Evolutionary conservation across 2,113 vertebrate species (phyloP), one percentile per base, ranked within the genome.

Genomic region (Laterallus jamaicensis): DNA sequence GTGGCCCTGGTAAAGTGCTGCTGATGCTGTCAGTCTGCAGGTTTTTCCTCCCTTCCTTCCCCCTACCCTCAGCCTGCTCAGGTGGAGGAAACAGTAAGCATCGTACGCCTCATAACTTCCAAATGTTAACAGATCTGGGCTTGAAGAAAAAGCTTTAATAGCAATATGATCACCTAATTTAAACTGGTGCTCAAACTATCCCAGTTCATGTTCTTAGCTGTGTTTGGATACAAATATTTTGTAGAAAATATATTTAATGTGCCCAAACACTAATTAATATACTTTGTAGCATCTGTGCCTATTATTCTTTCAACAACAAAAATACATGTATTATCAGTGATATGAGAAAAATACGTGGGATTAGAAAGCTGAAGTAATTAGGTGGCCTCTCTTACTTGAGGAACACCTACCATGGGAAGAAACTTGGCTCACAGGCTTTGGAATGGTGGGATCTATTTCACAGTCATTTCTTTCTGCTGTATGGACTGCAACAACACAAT

Each of bases 201-300:
- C 67, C 59, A 62, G 15, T 87, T 7, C 79, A 74, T 29, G 31
- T 94, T 93, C 77, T 77, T 88, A 74, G 59, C 63, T 95, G n/a
- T 93, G 32, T 92, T 75, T 78, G 68, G 96, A 95, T 96, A 54
- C 79, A 95, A 89, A 90, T 97, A 47, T 92, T 96, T 95, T 58
- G 84, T 66, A 94, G 84, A 89, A 93, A 95, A 96, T 74, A 15
- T 44, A n/a, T 87, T 96, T 96, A 90, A 96, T 63, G 94, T 96
- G 89, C 92, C 86, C 81, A 83, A 85, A 88, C 54, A 31, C 15
- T 92, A 47, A 6, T 95, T 96, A 95, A 77, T 82, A 62, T 71
- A 83, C 50, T 93, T 86, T 69, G 75, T 92, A 89, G 86, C 67
- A 77, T 71, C 64, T 69, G 68, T 93, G 92, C 74, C 64, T 96